Evolutionary conservation across 2,888 invertebrate genomes (phyloP), one percentile per base, ranked within the genome.

Genomic region (Ophraella communa): DNA sequence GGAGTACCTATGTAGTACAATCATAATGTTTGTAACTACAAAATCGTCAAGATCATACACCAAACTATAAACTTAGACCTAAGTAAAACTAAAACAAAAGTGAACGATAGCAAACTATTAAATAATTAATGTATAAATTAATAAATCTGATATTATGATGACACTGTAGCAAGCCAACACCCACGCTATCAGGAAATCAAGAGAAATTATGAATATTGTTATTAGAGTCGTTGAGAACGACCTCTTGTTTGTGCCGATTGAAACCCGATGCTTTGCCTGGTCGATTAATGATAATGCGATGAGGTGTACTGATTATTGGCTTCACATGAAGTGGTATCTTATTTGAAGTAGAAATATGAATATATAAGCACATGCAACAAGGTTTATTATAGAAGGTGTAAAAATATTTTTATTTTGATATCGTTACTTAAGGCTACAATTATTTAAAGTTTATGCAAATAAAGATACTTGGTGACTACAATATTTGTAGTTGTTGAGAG

Each of bases 161-260:
- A 11, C 35, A 4, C 14, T 35, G 35, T 35, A n/a, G 35, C n/a
- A 35, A 14, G 10, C 3, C 11, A 35, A 56, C 56, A 30, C 56
- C 56, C n/a, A 45, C 56, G 21, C 44, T 1, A 30, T n/a, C 11
- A 56, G 56, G 56, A 56, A 56, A 56, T 49, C 20, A 58, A 49
- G 49, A 49, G 20, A 18, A 58, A 23, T 58, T 58, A 58, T 58
- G 58, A 58, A 58, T 58, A 49, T 49, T 44, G 58, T 49, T 33
- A 58, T 58, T 58, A 58, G n/a, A 18, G 18, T 11, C 8, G 20
- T 44, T 21, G 44, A 44, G 49, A 39, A n/a, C 35, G 55, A 27
- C 33, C 57, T 56, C 33, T 49, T 47, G 45, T 35, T n/a, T n/a
- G 57, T 24, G 58, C 39, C 24, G 35, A 49, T 49, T 51, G 58